Base-by-base conservation (phyloP, 1,140 invertebrate species). In the Zophobas morio region DNA sequence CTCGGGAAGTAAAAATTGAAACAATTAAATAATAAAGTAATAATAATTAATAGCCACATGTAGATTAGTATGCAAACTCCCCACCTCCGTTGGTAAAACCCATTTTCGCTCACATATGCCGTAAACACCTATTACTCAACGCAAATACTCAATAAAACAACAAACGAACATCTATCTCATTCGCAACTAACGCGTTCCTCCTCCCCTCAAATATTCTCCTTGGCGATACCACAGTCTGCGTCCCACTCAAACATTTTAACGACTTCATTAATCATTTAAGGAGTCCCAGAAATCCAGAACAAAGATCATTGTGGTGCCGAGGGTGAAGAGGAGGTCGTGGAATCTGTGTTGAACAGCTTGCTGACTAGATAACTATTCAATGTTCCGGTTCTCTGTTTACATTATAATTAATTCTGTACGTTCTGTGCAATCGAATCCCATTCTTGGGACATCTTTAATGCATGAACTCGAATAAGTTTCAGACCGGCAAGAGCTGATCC, bases 371-470 rank as follows among this genome's bases (percentile, higher is more conserved):
- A 66, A 66, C 60, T 66, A 66, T 66, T 66, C 60, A 40, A 42
- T 66, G 60, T 66, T 66, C 60, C 60, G 60, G 60, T 66, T 66
- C 60, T 66, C 60, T 66, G 60, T 66, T 66, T 66, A 66, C 60
- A 66, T 66, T 66, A 66, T 66, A 66, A 66, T 66, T 66, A 66
- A 66, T 66, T 66, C 60, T 37, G 60, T 66, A 42, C 40, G 60
- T 66, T 66, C 35, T 39, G 6, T 66, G 60, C 60, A 66, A 66
- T 66, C 39, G 60, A 66, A 66, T 66, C 60, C 37, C 39, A 66
- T 66, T 66, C 60, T 66, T 66, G 60, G 20, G 37, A 42, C 60
- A 66, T 66, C 60, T 66, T 46, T 66, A 66, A 66, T 66, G 60
- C 60, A 66, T 66, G 39, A 66, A 66, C 60, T 42, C 37, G 37